Conservation (phyloP, 2,797 vertebrate genomes). For the Falco berigora region DNA sequence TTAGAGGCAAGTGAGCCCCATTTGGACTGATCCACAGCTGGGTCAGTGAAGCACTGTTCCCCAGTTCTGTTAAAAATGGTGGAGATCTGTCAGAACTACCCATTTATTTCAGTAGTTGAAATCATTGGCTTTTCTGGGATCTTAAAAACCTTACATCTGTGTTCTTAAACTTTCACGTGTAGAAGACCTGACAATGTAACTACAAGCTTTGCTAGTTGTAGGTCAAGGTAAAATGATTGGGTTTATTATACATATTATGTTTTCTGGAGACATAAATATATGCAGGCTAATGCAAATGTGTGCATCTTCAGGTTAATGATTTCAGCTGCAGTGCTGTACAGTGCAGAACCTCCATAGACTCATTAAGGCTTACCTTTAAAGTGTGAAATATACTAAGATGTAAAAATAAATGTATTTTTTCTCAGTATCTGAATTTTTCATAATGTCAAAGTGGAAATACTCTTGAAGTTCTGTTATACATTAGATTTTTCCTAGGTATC, state of each 20-base stretch:
- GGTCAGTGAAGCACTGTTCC: not conserved
- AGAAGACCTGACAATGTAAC: not conserved
- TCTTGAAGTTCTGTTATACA: not conserved
- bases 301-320: not conserved
- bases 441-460: not conserved
- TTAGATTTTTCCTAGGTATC: not conserved
- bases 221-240: not conserved
- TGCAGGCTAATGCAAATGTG: not conserved
- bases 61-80: not conserved
- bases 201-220: not conserved
- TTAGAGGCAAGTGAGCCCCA: not conserved
- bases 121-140: not conserved
- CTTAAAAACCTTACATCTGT: not conserved
- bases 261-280: not conserved
- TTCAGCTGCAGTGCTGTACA: not conserved
- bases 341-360: not conserved
- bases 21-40: not conserved
- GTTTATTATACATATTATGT: not conserved
- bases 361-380: not conserved
- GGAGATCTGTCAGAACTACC: not conserved
- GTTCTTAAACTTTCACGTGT: not conserved
- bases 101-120: not conserved
- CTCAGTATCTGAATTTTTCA: not conserved
- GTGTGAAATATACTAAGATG: not conserved
- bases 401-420: not conserved